Evolutionary conservation across 1,140 invertebrate species (phyloP).

Genomic region (Pogonomyrmex barbatus): DNA sequence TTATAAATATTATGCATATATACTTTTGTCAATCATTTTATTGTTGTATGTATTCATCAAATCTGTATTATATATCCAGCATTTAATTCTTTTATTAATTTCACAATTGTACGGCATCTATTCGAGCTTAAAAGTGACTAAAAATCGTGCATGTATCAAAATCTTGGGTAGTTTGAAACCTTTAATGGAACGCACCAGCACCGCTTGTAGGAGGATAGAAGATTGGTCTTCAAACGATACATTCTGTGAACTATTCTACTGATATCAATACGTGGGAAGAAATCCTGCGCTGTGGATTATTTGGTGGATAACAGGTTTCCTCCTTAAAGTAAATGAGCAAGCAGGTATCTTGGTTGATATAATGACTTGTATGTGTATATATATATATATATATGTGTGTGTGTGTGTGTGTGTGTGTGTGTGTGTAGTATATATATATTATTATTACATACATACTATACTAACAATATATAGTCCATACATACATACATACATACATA

Average conservation of each 20-base stretch:
- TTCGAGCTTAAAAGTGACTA: constrained; percentile 29
- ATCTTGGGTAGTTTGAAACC: constrained; percentile 24
- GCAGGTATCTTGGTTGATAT: constrained; percentile 55
- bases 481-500: too few species aligned
- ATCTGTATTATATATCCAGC: constrained; percentile 36
- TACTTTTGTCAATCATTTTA: neutral
- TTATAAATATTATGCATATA: too few species aligned
- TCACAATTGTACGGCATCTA: constrained; percentile 49
- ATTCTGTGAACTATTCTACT: constrained; percentile 32
- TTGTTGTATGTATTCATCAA: constrained; percentile 33
- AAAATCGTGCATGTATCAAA: constrained; percentile 56
- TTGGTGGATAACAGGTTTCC: constrained; percentile 42
- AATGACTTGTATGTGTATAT: neutral
- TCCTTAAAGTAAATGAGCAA: constrained; percentile 69
- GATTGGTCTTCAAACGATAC: constrained; percentile 25
- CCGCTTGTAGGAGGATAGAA: constrained; percentile 59
- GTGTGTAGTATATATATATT: neutral
- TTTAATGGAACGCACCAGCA: constrained; percentile 54
- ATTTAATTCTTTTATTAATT: constrained; percentile 46
- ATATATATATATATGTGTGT: neutral
- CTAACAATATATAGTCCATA: too few species aligned
- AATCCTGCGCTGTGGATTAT: constrained; percentile 17
- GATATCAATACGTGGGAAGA: constrained; percentile 30
- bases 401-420: neutral
- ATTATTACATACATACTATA: too few species aligned